Evolutionary conservation across 2,888 invertebrate species (phyloP), one percentile per base, ranked within the genome.

Genomic region (Podabrus alpinus): DNA sequence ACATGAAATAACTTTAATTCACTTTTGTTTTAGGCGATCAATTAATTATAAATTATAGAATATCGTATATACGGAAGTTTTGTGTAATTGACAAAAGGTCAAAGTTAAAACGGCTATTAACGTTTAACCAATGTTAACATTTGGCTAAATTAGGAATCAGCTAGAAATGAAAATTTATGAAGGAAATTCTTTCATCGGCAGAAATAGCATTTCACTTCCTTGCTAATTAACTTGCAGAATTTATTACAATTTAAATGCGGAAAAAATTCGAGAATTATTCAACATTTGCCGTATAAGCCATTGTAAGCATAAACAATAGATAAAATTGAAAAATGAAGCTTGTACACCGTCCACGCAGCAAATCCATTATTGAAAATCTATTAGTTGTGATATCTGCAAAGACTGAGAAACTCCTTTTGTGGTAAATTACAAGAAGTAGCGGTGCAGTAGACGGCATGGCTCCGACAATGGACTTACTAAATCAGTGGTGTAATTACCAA

Each of bases 401-500:
- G 74, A 74, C 72, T 74, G 71, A 77, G 74, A 74, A 77, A 68
- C 69, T 77, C 84, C 85, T 83, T 85, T 84, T 84, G 83, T 81
- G 84, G 85, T 82, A 83, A 85, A 84, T 81, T 81, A 82, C 81
- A 77, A 79, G 79, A 80, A 81, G 78, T 79, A 76, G 80, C 75
- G 75, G 79, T 79, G 79, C 77, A 79, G 83, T 84, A 86, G 85
- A 86, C 86, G 82, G 85, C 85, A 79, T 85, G 86, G 85, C 86
- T 82, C 85, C 86, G 82, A 86, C 85, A 86, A 86, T 85, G 81
- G 81, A 84, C 83, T 84, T 81, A 81, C 80, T 86, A 86, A 86
- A 86, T 86, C 85, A 85, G 81, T 84, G 81, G 76, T 73, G 78
- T 84, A 85, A 86, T 85, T 85, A 86, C 84, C 82, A 82, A 82